These are phyloP conservation scores for Orthosia incerta DNA, from an alignment of 2,888 invertebrate species.

Conservation along the genomic window DNA sequence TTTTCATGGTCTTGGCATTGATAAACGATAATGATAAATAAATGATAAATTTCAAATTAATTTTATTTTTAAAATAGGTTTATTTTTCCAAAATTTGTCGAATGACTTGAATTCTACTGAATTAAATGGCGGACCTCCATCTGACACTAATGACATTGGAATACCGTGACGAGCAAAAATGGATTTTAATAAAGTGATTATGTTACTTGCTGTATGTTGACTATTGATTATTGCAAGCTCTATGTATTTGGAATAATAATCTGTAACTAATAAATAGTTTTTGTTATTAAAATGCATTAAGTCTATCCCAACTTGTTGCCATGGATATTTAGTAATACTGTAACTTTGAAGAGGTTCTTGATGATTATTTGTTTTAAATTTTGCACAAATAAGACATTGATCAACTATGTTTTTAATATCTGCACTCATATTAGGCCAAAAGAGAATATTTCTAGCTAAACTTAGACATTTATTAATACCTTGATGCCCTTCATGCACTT, in stretches of 20 bases:
- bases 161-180: neutral
- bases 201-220: neutral
- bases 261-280: neutral
- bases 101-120: neutral
- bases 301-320: too few relatives aligned
- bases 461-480: neutral
- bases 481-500: neutral
- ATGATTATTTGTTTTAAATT: neutral
- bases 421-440: neutral
- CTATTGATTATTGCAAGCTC: neutral
- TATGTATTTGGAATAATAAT: conserved; percentile 1
- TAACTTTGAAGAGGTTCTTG: neutral
- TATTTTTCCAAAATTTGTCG: too few relatives aligned
- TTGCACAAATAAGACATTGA: neutral
- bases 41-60: too few relatives aligned
- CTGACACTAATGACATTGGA: neutral
- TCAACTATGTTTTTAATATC: neutral
- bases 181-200: neutral
- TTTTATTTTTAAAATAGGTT: too few relatives aligned
- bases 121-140: neutral
- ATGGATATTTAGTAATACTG: neutral
- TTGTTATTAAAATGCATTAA: neutral
- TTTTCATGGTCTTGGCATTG: too few relatives aligned
- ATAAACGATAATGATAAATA: too few relatives aligned
- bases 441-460: neutral